These are phyloP conservation scores for Heliconius ethilla DNA, from an alignment of 2,888 invertebrate genomes.

Conservation along the genomic window DNA sequence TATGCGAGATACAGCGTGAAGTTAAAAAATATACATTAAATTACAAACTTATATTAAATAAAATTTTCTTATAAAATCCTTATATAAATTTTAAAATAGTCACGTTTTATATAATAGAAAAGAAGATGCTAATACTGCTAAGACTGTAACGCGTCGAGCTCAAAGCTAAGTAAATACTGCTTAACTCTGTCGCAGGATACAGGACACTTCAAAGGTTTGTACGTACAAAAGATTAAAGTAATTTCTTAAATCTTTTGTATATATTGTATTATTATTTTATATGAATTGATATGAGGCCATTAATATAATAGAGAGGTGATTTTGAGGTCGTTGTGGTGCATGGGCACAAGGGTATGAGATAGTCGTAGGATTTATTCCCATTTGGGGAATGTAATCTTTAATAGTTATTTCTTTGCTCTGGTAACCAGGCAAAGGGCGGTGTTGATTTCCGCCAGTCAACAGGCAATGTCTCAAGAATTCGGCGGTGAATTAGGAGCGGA, in stretches of 20 bases:
- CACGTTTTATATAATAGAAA: constrained; percentile 1
- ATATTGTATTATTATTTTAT: too few relatives aligned
- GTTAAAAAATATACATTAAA: background rate
- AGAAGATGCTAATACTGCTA: background rate
- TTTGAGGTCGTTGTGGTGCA: too few relatives aligned
- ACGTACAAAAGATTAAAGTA: background rate
- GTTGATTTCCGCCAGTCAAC: background rate
- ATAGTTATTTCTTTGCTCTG: background rate
- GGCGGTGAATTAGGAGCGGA: background rate
- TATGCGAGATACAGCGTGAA: background rate
- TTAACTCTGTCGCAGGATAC: background rate
- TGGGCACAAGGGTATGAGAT: background rate
- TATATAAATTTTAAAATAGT: background rate
- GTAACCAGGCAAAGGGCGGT: background rate
- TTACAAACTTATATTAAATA: background rate
- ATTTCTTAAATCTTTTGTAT: background rate
- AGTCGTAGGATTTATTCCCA: background rate
- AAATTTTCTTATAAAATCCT: background rate
- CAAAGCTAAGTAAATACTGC: background rate
- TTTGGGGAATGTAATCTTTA: background rate
- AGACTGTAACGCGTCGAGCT: background rate
- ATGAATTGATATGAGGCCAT: too few relatives aligned
- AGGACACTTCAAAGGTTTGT: background rate
- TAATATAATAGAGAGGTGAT: too few relatives aligned
- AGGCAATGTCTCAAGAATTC: background rate